These are phyloP conservation scores for Pseudopipra pipra DNA, from an alignment of 2,113 vertebrate genomes.

Conservation along the genomic window DNA sequence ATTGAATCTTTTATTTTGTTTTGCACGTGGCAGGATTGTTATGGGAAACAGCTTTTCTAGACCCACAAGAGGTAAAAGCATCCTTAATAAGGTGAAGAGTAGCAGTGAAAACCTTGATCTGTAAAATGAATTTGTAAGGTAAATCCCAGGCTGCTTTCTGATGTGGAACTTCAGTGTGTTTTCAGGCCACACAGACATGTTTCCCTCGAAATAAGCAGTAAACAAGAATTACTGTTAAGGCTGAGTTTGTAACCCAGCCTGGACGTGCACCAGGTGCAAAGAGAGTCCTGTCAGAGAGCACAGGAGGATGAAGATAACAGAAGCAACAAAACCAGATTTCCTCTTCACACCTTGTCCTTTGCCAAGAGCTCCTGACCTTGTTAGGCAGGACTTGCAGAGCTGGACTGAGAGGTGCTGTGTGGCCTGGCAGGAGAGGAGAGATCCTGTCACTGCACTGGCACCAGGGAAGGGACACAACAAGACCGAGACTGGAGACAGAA, in stretches of 20 bases:
- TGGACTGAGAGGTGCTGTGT: neutral
- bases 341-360: neutral
- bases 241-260: neutral
- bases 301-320: neutral
- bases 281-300: neutral
- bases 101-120: neutral
- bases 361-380: fast-evolving
- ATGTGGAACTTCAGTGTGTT: neutral
- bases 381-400: neutral
- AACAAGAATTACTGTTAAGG: neutral
- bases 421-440: neutral
- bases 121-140: neutral
- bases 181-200: neutral
- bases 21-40: neutral
- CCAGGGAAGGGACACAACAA: neutral
- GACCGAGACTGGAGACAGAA: neutral
- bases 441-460: neutral
- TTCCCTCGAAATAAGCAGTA: neutral
- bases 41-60: neutral
- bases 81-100: neutral
- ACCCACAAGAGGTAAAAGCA: neutral
- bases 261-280: neutral
- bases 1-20: neutral
- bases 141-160: neutral
- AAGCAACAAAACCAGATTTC: neutral